phyloP scores from a whole-genome alignment of 2,888 invertebrate genomes.

The Zeuzera pyrina region DNA sequence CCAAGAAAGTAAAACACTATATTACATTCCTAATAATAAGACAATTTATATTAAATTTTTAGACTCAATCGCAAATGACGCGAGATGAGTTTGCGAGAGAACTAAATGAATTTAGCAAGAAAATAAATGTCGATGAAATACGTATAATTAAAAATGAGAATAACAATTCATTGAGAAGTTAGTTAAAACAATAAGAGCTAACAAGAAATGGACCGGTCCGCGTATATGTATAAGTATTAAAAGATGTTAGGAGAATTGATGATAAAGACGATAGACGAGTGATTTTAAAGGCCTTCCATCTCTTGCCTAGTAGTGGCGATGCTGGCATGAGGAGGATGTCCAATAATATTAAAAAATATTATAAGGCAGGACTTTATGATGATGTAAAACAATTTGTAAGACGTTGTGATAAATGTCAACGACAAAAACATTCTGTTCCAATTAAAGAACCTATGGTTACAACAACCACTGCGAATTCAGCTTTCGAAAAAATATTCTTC shows the following conservation, averaged over 20 bases:
- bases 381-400: conserved; percentile 10
- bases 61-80: too few species aligned
- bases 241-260: too few species aligned
- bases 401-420: conserved; percentile 12
- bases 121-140: too few species aligned
- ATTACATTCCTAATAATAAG: too few species aligned
- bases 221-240: background rate
- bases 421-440: conserved; percentile 6
- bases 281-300: conserved; percentile 10
- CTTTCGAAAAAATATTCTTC: conserved; percentile 14
- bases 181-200: background rate
- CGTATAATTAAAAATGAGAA: background rate
- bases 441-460: conserved; percentile 12
- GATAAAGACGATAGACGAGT: conserved; percentile 3
- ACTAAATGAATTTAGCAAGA: too few species aligned
- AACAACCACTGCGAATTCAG: conserved; percentile 11
- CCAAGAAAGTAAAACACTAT: too few species aligned
- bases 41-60: too few species aligned
- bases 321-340: conserved; percentile 10
- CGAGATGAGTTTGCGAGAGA: too few species aligned
- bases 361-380: too few species aligned
- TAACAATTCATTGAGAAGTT: background rate
- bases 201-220: background rate
- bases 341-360: conserved; percentile 11
- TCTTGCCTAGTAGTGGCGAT: conserved; percentile 12